Base-by-base conservation (phyloP, 2,888 invertebrate species). In the Diadegma fenestrale region DNA sequence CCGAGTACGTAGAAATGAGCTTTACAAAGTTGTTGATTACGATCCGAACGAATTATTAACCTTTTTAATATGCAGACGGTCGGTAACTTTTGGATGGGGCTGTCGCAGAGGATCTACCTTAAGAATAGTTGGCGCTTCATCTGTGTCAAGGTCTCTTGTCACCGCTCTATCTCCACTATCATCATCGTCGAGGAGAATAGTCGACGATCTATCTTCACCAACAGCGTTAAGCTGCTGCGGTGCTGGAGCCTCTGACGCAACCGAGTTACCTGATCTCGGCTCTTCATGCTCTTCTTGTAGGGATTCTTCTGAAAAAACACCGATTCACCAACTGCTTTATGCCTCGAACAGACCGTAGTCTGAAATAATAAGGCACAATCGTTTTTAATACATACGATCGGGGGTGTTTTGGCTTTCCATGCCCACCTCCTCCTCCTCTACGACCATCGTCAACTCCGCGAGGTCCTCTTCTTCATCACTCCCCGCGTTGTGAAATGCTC, bases 391-490 rank as follows among this genome's bases (percentile, higher is more conserved):
- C 54, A 19, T 37, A 54, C 72, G 72, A 17, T 72, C 30, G 54
- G 12, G 54, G 7, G 17, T 54, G 12, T 19, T 54, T 72, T 7
- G 72, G 10, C n/a, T 14, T 22, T 33, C 37, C 48, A 19, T 5
- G 2, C 37, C 54, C 22, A 8, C 19, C 22, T 72, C 4, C 30
- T 30, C 4, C 30, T 30, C 72, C 37, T 75, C 63, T 33, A 30
- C 63, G 45, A 33, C 33, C 7, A n/a, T 45, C 41, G 64, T 14
- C 63, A n/a, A 63, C 48, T 63, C 63, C 33, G n/a, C 63, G 22
- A 75, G 64, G 8, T 41, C 43, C 22, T 63, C 63, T 54, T 72
- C 64, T 48, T 75, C 75, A 45, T 64, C 75, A 63, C 43, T 45
- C 30, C 33, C 45, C 1, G 45, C 64, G 7, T 75, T 48, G 26